Evolutionary conservation across 1,140 invertebrate species (phyloP), one percentile per base, ranked within the genome.

Genomic region (Euura lappo): DNA sequence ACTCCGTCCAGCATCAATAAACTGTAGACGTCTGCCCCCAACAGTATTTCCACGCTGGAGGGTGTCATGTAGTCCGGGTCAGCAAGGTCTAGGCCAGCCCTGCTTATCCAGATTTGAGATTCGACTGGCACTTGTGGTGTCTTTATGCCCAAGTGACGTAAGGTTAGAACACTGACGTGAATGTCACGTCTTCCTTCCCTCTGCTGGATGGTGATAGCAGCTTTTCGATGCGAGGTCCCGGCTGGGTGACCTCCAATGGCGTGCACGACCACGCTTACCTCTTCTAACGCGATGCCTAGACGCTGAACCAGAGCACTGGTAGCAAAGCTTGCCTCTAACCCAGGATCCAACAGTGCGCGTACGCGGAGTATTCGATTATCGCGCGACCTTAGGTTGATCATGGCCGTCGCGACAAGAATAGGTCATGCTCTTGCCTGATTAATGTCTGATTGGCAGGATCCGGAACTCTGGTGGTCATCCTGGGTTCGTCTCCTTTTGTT

Each of bases 11-110:
- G 8, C 28, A 65, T 11, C 10, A 75, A n/a, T 3, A 75, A 47
- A 42, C 70, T 45, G 65, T 72, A 75, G 51, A 69, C 71, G 44
- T 75, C 64, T 2, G 74, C 74, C 4, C 66, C 44, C 10, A 72
- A 13, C 13, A 69, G 45, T 60, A 75, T 72, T 7, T 67, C n/a
- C 7, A 67, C n/a, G 7, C 0, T 13, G 65, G 7, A 7, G 7
- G 0, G 6, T 13, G 7, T 43, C 7, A 28, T 7, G 28, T 7
- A 67, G 6, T 43, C n/a, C 7, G 65, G n/a, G 28, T 67, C 65
- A 6, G 65, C 65, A 28, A 67, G 65, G n/a, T n/a, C n/a, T n/a
- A n/a, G n/a, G n/a, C n/a, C n/a, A n/a, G n/a, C n/a, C n/a, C n/a
- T n/a, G n/a, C n/a, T n/a, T n/a, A n/a, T n/a, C n/a, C n/a, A n/a